phyloP scores from a whole-genome alignment of 2,113 vertebrate species.

The Dipodomys ordii region DNA sequence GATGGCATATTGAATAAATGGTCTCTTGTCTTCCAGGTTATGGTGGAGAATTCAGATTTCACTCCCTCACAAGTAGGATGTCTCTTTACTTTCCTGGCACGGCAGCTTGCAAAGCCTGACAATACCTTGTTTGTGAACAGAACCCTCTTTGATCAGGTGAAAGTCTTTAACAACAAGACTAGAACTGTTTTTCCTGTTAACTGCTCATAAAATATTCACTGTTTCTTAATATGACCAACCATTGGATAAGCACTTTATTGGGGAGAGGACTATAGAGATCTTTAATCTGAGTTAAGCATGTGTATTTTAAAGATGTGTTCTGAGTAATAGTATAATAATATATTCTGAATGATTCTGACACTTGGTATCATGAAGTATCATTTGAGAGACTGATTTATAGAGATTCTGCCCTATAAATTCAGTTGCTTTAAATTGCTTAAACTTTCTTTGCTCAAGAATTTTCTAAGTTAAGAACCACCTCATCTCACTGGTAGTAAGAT shows the following conservation, averaged over 20 bases:
- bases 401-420: background rate
- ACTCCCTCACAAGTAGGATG: slow-evolving; percentile 98
- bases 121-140: slow-evolving; percentile 99
- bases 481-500: background rate
- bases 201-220: background rate
- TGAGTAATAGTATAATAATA: background rate
- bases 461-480: slow-evolving; percentile 3
- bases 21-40: slow-evolving; percentile 89
- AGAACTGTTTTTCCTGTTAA: slow-evolving; percentile 31
- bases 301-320: background rate
- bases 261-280: background rate
- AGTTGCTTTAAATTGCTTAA: slow-evolving; percentile 27
- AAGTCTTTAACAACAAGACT: slow-evolving; percentile 60
- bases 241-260: background rate
- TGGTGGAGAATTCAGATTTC: slow-evolving; percentile 99
- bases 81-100: slow-evolving; percentile 97
- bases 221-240: slow-evolving; percentile 16
- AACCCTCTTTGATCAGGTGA: slow-evolving; percentile 97
- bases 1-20: slow-evolving; percentile 15
- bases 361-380: background rate
- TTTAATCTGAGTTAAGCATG: background rate
- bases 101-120: slow-evolving; percentile 97
- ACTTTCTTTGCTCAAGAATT: slow-evolving; percentile 43
- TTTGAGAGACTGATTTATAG: slow-evolving; percentile 13
- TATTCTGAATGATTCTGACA: background rate